Evolutionary conservation across 1,140 invertebrate species (phyloP).

Genomic region (Goniozus legneri): DNA sequence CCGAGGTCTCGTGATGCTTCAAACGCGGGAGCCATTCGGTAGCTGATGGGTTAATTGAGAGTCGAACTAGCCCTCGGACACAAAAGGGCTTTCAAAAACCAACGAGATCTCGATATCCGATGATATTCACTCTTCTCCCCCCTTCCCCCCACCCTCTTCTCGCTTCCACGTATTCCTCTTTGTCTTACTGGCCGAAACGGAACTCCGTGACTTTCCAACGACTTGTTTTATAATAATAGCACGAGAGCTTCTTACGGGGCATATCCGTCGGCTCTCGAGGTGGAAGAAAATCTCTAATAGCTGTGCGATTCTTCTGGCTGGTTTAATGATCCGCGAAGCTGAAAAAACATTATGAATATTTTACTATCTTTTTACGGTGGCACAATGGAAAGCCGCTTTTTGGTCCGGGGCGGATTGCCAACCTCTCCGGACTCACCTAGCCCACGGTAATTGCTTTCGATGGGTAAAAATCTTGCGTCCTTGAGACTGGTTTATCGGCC

Average conservation of each 20-base stretch:
- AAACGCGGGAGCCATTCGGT: conserved; percentile 46
- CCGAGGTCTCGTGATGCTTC: conserved; percentile 37
- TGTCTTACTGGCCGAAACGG: neutral
- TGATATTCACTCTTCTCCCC: conserved; percentile 21
- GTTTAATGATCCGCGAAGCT: conserved; percentile 22
- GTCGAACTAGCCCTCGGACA: conserved; percentile 39
- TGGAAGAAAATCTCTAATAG: too few relatives aligned
- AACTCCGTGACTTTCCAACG: too few relatives aligned
- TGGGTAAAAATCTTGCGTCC: conserved; percentile 16
- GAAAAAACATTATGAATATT: conserved; percentile 41
- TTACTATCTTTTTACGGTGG: conserved; percentile 15
- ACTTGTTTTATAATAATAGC: too few relatives aligned
- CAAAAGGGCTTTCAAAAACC: conserved; percentile 36
- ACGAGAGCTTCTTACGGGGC: too few relatives aligned
- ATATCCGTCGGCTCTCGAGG: too few relatives aligned
- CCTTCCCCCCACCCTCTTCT: conserved; percentile 9
- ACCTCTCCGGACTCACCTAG: too few relatives aligned
- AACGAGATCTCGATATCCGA: conserved; percentile 34
- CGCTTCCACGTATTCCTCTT: neutral
- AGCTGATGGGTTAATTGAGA: conserved; percentile 53
- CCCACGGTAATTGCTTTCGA: too few relatives aligned
- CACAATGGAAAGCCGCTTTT: too few relatives aligned
- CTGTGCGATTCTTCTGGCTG: too few relatives aligned
- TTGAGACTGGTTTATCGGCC: conserved; percentile 26
- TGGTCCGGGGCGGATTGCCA: too few relatives aligned